Base-by-base conservation (phyloP, 1,140 invertebrate genomes). In the Microplitis mediator region DNA sequence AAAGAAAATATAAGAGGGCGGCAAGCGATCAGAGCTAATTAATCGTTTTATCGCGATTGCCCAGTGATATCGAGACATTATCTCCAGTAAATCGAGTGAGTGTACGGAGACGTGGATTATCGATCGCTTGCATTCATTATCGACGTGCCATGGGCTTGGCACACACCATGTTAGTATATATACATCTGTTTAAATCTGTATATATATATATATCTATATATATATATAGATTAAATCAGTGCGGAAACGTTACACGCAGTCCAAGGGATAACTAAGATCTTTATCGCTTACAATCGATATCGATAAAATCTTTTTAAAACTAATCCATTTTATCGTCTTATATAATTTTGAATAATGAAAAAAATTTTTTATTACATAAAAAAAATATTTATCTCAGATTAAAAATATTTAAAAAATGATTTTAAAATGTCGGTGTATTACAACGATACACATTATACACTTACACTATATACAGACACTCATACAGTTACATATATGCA, bases 101-200 rank as follows among this genome's bases (percentile, higher is more conserved):
- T n/a, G 36, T 31, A 35, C 39, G 34, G 62, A 64, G 13, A 50
- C 39, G 23, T 51, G 50, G 65, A 67, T 67, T 67, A 67, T 67
- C 65, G 65, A 67, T 67, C 65, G 39, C 16, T 50, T 67, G 65
- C 50, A 67, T 67, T 67, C 14, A 67, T 67, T 67, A 67, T 67
- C 63, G 62, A 64, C 39, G 39, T 23, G 56, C 56, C 2, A 31
- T 23, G 14, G 56, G 56, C 56, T 58, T 58, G 56, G 23, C 56
- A 58, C 6, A 45, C 39, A 45, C 39, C 11, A 6, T 45, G 8
- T 11, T 45, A 11, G 39, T 45, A 6, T 45, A 5, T 45, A 11
- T 45, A 45, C 39, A 45, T 45, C 6, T 45, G 39, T 6, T 45
- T 45, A 45, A 9, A 45, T 45, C 39, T 45, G 8, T 45, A 6